Conservation (phyloP, 1,140 invertebrate genomes). For the Amphibalanus amphitrite region DNA sequence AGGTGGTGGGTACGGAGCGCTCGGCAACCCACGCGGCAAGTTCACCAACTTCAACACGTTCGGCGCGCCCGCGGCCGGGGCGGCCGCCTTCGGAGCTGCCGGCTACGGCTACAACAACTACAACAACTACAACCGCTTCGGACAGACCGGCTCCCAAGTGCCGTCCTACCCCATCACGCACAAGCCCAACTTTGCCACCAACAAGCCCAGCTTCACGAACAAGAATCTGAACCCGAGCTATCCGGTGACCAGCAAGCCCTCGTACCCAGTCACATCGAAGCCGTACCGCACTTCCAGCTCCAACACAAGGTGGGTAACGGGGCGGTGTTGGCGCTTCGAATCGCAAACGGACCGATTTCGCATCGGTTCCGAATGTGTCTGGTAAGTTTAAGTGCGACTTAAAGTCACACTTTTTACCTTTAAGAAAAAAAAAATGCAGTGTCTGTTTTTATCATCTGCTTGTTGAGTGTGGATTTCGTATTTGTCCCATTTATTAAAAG, state of each 20-base stretch:
- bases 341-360: no score
- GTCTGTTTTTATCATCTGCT: no score
- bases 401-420: no score
- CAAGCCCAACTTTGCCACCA: conserved; percentile 1
- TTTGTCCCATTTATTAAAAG: no score
- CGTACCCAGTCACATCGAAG: not conserved
- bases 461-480: no score
- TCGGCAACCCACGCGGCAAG: not conserved
- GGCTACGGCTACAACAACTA: not conserved
- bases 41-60: not conserved
- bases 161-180: conserved; percentile 1
- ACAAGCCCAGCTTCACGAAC: not conserved
- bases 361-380: no score
- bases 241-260: not conserved
- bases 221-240: not conserved
- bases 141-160: not conserved
- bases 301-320: no score
- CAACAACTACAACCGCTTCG: not conserved
- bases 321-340: no score
- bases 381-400: no score
- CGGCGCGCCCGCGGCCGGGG: no score
- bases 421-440: no score
- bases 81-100: no score
- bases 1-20: not conserved
- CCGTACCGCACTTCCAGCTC: not conserved